phyloP scores from a whole-genome alignment of 2,888 invertebrate species.

The Holacanthella duospinosa region DNA sequence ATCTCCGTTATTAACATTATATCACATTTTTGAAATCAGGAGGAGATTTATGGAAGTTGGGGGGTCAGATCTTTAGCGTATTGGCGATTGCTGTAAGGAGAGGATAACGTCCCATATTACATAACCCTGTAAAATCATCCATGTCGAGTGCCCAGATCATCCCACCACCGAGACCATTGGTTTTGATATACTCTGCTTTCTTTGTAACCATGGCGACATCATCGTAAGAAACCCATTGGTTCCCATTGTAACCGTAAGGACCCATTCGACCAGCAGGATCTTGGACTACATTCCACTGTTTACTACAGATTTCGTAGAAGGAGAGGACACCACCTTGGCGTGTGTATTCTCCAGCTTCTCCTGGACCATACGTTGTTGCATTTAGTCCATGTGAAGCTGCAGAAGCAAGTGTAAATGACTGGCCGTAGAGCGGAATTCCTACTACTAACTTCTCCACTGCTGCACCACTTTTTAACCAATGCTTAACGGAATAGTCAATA shows the following conservation, averaged over 20 bases:
- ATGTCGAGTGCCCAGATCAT: conserved; percentile 50
- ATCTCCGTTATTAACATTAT: no score
- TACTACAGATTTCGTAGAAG: conserved; percentile 55
- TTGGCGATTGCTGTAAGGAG: conserved; percentile 40
- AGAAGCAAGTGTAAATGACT: conserved; percentile 41
- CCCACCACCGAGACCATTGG: conserved; percentile 44
- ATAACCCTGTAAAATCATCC: conserved; percentile 45
- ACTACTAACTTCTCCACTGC: conserved; percentile 56
- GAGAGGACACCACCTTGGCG: conserved; percentile 62
- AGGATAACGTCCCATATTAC: conserved; percentile 40
- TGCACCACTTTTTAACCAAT: conserved; percentile 60
- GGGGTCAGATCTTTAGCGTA: conserved; percentile 7
- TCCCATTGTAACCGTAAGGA: conserved; percentile 58
- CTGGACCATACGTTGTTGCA: conserved; percentile 54
- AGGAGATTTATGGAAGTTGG: no score
- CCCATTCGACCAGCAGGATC: conserved; percentile 55
- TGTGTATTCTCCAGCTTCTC: conserved; percentile 58
- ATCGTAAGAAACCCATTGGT: conserved; percentile 72
- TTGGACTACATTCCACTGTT: conserved; percentile 51
- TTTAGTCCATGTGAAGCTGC: conserved; percentile 47
- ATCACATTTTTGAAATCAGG: no score
- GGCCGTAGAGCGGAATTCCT: conserved; percentile 47
- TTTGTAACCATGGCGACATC: conserved; percentile 52
- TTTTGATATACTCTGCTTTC: conserved; percentile 41
- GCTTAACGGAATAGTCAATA: conserved; percentile 53